Evolutionary conservation across 1,140 invertebrate species (phyloP), one percentile per base, ranked within the genome.

Genomic region (Apis florea): DNA sequence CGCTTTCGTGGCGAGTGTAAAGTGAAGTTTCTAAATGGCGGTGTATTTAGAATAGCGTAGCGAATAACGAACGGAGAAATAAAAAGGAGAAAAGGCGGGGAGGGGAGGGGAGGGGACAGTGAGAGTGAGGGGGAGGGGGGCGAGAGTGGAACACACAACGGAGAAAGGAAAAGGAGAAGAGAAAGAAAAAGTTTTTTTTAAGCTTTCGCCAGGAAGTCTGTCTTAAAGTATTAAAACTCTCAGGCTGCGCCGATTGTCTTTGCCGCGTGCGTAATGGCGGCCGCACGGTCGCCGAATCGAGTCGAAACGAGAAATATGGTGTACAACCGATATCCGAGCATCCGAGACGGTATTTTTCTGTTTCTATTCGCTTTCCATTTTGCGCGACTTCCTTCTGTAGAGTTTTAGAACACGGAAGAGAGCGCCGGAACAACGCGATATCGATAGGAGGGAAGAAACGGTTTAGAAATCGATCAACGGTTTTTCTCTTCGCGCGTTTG

Each of bases 21-120:
- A 66, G 21, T 68, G 56, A 83, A 83, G 80, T 87, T 86, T 87
- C 81, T 87, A 86, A 86, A 87, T 49, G 74, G 75, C 54, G 68
- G 80, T n/a, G n/a, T 86, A 83, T 69, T 81, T 86, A n/a, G n/a
- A n/a, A n/a, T n/a, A 83, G 69, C 73, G 77, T 87, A 83, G 76
- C 64, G 40, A 66, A 64, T n/a, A 24, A 51, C 12, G 66, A 66
- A 31, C 56, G 24, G n/a, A 71, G 1, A 31, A 21, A 10, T 9
- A 31, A 47, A 73, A 47, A 19, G 40, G 10, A 54, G 17, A 31
- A 59, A 58, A 31, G 17, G 21, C 64, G 17, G 17, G 12, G 49
- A n/a, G 19, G 31, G 26, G 49, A n/a, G 17, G 12, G 49, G n/a
- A 24, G 31, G 26, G 49, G 26, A 15, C 21, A 17, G 47, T 40